These are phyloP conservation scores for Apotomis capreana DNA, from an alignment of 2,888 invertebrate species.

Conservation along the genomic window DNA sequence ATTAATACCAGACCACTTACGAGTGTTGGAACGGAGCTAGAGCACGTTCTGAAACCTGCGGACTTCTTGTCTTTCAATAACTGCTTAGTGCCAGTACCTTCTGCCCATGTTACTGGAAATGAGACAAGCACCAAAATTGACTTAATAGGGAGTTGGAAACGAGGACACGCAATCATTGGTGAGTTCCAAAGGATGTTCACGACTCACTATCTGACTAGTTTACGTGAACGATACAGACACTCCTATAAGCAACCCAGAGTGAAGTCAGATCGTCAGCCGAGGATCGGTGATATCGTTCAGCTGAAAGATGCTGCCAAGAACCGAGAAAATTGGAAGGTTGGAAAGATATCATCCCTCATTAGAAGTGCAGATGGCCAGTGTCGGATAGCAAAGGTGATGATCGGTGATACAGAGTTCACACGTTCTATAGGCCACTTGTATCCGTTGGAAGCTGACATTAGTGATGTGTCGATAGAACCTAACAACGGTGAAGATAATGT, in stretches of 20 bases:
- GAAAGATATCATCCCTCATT: slow-evolving; percentile 7
- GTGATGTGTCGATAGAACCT: too few species aligned
- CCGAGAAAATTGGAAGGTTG: slow-evolving; percentile 19
- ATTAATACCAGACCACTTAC: background rate
- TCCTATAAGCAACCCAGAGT: slow-evolving; percentile 1
- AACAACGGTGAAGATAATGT: too few species aligned
- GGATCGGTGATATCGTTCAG: slow-evolving; percentile 14
- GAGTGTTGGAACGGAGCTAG: background rate
- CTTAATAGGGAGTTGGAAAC: background rate
- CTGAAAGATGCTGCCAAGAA: slow-evolving; percentile 14
- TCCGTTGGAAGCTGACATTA: background rate
- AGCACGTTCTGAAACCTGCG: background rate
- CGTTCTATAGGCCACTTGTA: slow-evolving; percentile 1
- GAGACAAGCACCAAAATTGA: background rate
- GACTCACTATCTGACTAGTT: background rate
- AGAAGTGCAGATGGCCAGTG: slow-evolving; percentile 7
- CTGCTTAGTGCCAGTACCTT: background rate
- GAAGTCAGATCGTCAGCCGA: background rate
- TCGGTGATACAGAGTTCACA: slow-evolving; percentile 13
- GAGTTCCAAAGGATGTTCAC: background rate
- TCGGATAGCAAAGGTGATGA: slow-evolving; percentile 20
- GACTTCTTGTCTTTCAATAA: background rate
- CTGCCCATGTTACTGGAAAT: too few species aligned
- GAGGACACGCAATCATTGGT: background rate
- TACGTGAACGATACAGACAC: background rate